phyloP scores from a whole-genome alignment of 1,140 invertebrate species.

The Pentalonia nigronervosa region DNA sequence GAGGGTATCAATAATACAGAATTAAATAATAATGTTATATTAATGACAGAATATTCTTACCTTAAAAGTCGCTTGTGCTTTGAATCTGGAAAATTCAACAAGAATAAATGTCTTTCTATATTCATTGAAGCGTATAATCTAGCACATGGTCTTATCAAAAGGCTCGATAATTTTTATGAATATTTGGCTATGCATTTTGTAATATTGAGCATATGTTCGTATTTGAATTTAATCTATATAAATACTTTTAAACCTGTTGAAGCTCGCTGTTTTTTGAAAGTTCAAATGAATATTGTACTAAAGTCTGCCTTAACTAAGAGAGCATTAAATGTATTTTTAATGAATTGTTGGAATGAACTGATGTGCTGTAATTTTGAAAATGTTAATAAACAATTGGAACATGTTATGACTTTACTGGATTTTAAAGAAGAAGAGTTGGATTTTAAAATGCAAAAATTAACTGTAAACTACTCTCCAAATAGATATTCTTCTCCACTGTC shows the following conservation, averaged over 20 bases:
- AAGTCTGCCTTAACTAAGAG: slow-evolving; percentile 50
- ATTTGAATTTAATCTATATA: slow-evolving; percentile 56
- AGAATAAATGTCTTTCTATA: slow-evolving; percentile 3
- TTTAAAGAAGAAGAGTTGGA: slow-evolving; percentile 48
- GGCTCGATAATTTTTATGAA: slow-evolving; percentile 35
- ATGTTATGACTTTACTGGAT: slow-evolving; percentile 42
- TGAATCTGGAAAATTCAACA: slow-evolving; percentile 47
- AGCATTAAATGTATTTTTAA: slow-evolving; percentile 54
- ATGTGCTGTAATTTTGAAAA: slow-evolving; percentile 53
- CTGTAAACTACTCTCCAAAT: background rate
- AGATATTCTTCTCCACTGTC: background rate
- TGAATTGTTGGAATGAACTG: slow-evolving; percentile 50
- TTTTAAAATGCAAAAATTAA: slow-evolving; percentile 48
- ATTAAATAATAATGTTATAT: slow-evolving; percentile 22
- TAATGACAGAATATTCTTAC: slow-evolving; percentile 43
- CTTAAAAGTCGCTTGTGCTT: slow-evolving; percentile 41
- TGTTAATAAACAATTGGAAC: slow-evolving; percentile 34
- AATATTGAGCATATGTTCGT: slow-evolving; percentile 43
- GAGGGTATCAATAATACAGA: background rate
- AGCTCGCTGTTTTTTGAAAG: slow-evolving; percentile 52
- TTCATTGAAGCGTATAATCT: slow-evolving; percentile 42
- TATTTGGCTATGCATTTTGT: slow-evolving; percentile 47
- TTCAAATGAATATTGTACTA: slow-evolving; percentile 53
- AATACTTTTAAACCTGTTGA: slow-evolving; percentile 47
- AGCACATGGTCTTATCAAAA: slow-evolving; percentile 43